Evolutionary conservation across 2,888 invertebrate species (phyloP), one percentile per base, ranked within the genome.

Genomic region (Chrysolina americana): DNA sequence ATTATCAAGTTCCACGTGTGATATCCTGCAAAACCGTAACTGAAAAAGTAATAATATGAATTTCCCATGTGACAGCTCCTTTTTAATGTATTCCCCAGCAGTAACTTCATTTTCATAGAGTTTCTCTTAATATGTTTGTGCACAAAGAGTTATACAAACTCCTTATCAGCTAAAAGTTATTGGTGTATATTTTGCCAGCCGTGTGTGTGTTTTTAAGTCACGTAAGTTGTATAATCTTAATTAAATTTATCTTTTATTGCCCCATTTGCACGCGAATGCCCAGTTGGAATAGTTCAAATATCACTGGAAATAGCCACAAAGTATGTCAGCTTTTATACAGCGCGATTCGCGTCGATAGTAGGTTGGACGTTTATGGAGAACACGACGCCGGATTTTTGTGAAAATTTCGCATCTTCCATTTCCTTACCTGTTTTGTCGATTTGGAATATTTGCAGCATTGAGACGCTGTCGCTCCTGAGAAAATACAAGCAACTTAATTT

Each of bases 221-320:
- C 81, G 81, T 79, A 80, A 74, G 74, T 77, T 73, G 78, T 76
- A 78, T 80, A 80, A 80, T 81, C 80, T 81, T 82, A 81, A 81
- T 82, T 81, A 82, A 82, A 81, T 81, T 82, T 80, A 76, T 81
- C 79, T 80, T 79, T 81, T 78, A 81, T 81, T 71, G 76, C 79
- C 78, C 76, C 73, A 75, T 81, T 81, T 79, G 77, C 82, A 82
- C 82, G 82, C 82, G 74, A 82, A 73, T 76, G 77, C 77, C 73
- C 77, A 76, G 59, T 75, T 65, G 66, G 65, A 73, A 69, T 72
- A 69, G 41, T 59, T 74, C 68, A 65, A 76, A 73, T 68, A 63
- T 64, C 68, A 59, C 59, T 59, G 59, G n/a, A 59, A 59, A 59
- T 59, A 59, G 36, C 59, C 36, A 59, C 59, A 59, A 59, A 59